Conservation (phyloP, 2,888 invertebrate species). For the Pristionchus arcanus region DNA sequence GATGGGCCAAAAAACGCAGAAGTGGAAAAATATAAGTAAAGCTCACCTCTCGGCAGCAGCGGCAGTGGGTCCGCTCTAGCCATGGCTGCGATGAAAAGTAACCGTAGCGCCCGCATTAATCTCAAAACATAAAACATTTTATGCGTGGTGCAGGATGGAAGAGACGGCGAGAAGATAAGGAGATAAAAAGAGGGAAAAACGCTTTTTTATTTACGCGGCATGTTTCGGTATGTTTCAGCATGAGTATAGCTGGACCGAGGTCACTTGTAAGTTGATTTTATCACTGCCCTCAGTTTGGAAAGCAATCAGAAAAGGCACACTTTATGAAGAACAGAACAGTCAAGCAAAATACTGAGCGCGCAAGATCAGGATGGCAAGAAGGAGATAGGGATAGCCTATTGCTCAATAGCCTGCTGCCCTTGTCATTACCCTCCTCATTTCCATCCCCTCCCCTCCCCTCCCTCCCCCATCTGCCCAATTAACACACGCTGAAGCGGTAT, state of each 20-base stretch:
- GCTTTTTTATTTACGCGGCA: not conserved
- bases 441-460: not conserved
- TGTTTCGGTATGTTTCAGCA: not conserved
- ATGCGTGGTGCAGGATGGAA: fast-evolving
- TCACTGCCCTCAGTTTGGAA: too few relatives aligned
- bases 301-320: too few relatives aligned
- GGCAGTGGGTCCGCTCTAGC: not conserved
- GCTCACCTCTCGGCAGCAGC: not conserved
- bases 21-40: too few relatives aligned
- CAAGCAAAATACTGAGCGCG: not conserved
- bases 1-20: too few relatives aligned
- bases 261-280: too few relatives aligned
- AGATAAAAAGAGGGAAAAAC: not conserved
- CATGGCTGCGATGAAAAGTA: not conserved
- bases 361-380: not conserved
- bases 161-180: not conserved
- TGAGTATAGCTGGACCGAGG: too few relatives aligned
- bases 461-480: constrained; percentile 18
- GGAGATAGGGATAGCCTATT: not conserved
- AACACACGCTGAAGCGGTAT: not conserved
- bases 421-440: not conserved
- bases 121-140: not conserved
- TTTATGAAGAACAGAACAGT: not conserved
- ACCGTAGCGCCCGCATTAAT: not conserved
- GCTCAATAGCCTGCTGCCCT: not conserved